phyloP scores from a whole-genome alignment of 2,888 invertebrate species.

The Agrilus cyanescens region DNA sequence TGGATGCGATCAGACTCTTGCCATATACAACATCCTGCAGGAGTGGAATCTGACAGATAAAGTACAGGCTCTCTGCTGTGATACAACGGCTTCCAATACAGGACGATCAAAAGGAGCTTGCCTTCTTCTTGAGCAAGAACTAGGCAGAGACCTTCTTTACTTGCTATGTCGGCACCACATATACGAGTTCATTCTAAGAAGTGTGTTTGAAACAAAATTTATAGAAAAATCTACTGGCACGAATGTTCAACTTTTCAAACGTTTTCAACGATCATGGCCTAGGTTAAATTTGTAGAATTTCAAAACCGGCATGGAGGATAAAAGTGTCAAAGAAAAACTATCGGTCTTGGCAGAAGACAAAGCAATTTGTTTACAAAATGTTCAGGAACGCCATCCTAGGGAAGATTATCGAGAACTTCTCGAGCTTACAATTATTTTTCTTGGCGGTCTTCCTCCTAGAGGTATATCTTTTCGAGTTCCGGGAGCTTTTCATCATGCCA shows the following conservation, averaged over 20 bases:
- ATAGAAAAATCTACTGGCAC: slow-evolving; percentile 11
- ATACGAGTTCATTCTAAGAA: slow-evolving; percentile 17
- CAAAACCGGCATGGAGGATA: neutral
- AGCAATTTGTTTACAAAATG: neutral
- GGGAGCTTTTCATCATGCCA: slow-evolving; percentile 21
- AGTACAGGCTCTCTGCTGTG: slow-evolving; percentile 19
- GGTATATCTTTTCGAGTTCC: slow-evolving; percentile 14
- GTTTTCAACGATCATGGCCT: slow-evolving; percentile 15
- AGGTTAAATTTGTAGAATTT: slow-evolving; percentile 10
- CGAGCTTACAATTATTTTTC: too few species aligned
- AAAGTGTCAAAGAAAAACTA: neutral
- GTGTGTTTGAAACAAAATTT: slow-evolving; percentile 16
- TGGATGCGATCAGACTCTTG: slow-evolving; percentile 14
- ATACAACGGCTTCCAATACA: slow-evolving; percentile 21
- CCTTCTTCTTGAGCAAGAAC: slow-evolving; percentile 18
- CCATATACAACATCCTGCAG: slow-evolving; percentile 6
- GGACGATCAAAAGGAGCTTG: slow-evolving; percentile 18
- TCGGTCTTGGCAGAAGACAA: neutral
- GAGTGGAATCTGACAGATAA: slow-evolving; percentile 17
- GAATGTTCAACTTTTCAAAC: slow-evolving; percentile 17
- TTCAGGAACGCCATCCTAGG: neutral
- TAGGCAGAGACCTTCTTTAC: slow-evolving; percentile 15
- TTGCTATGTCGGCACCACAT: slow-evolving; percentile 21
- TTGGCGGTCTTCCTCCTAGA: slow-evolving; percentile 7
- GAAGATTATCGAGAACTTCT: neutral